phyloP scores from a whole-genome alignment of 2,888 invertebrate genomes.

The Phaonia tiefii region DNA sequence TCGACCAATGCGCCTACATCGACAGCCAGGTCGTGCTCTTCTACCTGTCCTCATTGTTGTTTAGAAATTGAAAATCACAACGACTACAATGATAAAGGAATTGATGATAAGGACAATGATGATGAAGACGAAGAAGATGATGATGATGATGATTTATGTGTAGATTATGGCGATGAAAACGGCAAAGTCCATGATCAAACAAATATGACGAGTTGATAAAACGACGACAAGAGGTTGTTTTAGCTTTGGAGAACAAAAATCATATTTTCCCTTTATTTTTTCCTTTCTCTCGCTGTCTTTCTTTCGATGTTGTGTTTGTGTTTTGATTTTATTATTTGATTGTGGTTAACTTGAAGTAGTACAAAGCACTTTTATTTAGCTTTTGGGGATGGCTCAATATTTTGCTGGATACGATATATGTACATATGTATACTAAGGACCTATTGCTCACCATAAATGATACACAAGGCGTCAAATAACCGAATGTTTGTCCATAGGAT shows the following conservation, averaged over 20 bases:
- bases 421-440: too few relatives aligned
- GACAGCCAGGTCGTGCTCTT: slow-evolving; percentile 47
- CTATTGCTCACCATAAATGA: too few relatives aligned
- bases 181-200: slow-evolving; percentile 33
- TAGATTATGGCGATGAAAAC: slow-evolving; percentile 28
- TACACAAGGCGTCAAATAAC: too few relatives aligned
- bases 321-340: slow-evolving; percentile 8
- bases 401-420: too few relatives aligned
- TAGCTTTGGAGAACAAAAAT: slow-evolving; percentile 5
- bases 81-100: slow-evolving; percentile 58
- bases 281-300: slow-evolving; percentile 21
- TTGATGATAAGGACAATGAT: slow-evolving; percentile 43
- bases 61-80: slow-evolving; percentile 55
- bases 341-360: slow-evolving; percentile 20
- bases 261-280: slow-evolving; percentile 44
- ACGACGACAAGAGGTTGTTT: slow-evolving; percentile 56
- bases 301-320: slow-evolving; percentile 18
- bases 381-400: too few relatives aligned
- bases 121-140: slow-evolving; percentile 54
- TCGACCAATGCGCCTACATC: slow-evolving; percentile 28
- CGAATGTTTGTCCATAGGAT: too few relatives aligned
- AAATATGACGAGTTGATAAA: slow-evolving; percentile 62
- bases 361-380: too few relatives aligned
- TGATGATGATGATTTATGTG: slow-evolving; percentile 44
- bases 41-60: slow-evolving; percentile 68